These are phyloP conservation scores for Saiga tatarica DNA, from an alignment of 2,113 vertebrate genomes.

Conservation along the genomic window DNA sequence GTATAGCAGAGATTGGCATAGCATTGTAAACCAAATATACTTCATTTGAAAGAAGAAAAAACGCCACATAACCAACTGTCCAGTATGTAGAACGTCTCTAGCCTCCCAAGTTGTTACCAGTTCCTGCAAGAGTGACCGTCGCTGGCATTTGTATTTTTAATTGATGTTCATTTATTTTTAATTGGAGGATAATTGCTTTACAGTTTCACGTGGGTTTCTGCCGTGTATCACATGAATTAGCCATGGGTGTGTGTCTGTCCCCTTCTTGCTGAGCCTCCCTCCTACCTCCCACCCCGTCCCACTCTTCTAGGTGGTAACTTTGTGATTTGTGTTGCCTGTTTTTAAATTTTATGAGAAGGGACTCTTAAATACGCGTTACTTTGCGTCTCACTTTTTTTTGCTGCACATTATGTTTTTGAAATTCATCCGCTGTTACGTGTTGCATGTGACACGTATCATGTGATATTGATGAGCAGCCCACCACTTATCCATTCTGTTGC, in stretches of 20 bases:
- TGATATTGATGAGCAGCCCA: neutral
- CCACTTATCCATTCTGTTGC: neutral
- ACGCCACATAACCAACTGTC: neutral
- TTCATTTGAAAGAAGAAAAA: neutral
- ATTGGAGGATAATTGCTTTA: neutral
- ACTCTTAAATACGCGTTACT: neutral
- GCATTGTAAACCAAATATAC: neutral
- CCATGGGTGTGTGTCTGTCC: neutral
- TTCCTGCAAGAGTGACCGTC: neutral
- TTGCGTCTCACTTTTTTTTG: neutral
- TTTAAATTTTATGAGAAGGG: neutral
- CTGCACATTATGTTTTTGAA: neutral
- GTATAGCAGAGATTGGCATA: neutral
- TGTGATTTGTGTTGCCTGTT: neutral
- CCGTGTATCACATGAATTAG: fast-evolving
- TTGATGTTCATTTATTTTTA: neutral
- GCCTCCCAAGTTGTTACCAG: neutral
- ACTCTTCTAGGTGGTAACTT: fast-evolving
- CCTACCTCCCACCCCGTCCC: neutral
- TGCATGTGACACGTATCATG: neutral
- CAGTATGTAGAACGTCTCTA: neutral
- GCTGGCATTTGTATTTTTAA: neutral
- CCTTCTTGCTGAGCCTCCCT: neutral
- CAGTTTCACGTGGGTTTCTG: neutral
- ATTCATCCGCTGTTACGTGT: fast-evolving